Percentiles rank a stretch among this genome's conserved stretches.
Evolutionary conservation across 2,888 invertebrate genomes (phyloP).

Genomic region (Phytoseiulus persimilis): DNA sequence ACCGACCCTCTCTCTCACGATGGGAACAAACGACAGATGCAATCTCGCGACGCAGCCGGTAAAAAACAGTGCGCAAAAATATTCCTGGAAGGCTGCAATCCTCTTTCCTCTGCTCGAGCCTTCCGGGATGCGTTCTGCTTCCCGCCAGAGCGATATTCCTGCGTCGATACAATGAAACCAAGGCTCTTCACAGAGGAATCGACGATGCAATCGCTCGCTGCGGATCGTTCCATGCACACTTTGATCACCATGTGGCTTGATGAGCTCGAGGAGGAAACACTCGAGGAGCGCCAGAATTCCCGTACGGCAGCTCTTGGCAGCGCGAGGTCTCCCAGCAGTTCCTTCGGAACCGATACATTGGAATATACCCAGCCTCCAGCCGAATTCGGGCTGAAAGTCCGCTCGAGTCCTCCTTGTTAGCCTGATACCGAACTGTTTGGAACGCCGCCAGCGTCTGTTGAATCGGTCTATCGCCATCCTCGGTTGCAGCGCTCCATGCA

Average conservation of each 20-base stretch:
- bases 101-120: not conserved
- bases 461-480: not conserved
- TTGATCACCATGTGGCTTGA: not conserved
- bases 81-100: not conserved
- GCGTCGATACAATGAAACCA: not conserved
- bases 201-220: not conserved
- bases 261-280: no score
- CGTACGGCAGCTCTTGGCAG: no score
- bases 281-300: no score
- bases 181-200: not conserved
- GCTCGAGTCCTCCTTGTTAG: not conserved
- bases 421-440: not conserved
- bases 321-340: no score
- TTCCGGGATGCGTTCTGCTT: not conserved
- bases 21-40: not conserved
- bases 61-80: not conserved
- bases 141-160: not conserved
- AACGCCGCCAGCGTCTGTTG: not conserved
- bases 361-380: no score
- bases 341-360: not conserved
- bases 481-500: not conserved
- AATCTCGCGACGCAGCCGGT: not conserved
- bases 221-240: not conserved
- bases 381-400: no score
- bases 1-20: not conserved